Base-by-base conservation (phyloP, 2,797 vertebrate genomes). In the Eremophila alpestris region DNA sequence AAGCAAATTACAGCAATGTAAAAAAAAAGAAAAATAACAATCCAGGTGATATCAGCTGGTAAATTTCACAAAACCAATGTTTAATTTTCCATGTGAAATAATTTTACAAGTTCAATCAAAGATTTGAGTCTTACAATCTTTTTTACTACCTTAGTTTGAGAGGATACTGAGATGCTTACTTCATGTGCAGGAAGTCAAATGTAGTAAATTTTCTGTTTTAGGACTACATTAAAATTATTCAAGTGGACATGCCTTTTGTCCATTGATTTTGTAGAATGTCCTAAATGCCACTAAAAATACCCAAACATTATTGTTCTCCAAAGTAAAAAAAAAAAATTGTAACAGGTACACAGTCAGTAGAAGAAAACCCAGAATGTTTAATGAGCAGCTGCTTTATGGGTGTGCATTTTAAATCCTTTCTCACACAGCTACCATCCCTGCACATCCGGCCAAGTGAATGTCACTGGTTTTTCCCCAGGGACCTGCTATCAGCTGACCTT, bases 401-500 rank as follows among this genome's bases (percentile, higher is more conserved):
- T 40, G 79, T 87, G 84, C 70, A 55, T 92, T 96, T 93, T 69
- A 89, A 94, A 81, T 69, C 62, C 87, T 84, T 58, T 46, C 76
- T 85, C 52, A 32, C 17, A 7, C 8, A 41, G 87, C 32, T 88
- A 67, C 91, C 69, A 90, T 68, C 68, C 89, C 87, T 69, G 89
- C 40, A 83, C 60, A 83, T 23, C 89, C 79, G 63, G 79, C 34
- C 4, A 2, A 45, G 26, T 8, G 41, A 74, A 48, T 5, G 4
- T 21, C 82, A 29, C 45, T 83, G 40, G 32, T 63, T 94, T 88
- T 87, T 68, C 73, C 41, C 12, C 3, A 75, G 81, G 76, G 94
- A 70, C 58, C 79, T 65, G 77, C 74, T 93, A 52, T 59, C 90
- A 79, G 87, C 68, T 93, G 95, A 89, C 87, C 86, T 94, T 63